Evolutionary conservation across 2,888 invertebrate species (phyloP).

Genomic region (Epirrita christyi): DNA sequence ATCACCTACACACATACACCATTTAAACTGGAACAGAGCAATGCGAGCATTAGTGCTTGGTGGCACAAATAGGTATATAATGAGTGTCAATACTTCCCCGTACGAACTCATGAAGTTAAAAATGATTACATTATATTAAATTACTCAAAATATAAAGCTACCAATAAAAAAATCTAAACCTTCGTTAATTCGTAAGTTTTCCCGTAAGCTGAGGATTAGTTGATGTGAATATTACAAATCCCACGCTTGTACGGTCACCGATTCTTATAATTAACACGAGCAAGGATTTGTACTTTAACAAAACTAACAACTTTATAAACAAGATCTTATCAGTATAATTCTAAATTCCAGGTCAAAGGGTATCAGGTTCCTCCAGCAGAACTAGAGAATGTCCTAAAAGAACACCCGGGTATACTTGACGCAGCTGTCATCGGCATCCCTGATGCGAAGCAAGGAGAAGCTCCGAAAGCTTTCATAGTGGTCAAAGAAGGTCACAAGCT

Average conservation of each 20-base stretch:
- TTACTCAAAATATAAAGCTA: too few relatives aligned
- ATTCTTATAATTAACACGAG: too few relatives aligned
- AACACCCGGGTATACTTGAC: conserved; percentile 89
- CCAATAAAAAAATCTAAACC: too few relatives aligned
- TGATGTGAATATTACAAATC: neutral
- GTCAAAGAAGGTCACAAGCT: conserved; percentile 71
- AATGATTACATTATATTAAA: too few relatives aligned
- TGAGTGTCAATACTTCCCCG: too few relatives aligned
- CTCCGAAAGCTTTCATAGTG: conserved; percentile 90
- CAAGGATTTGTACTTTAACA: neutral
- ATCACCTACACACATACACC: too few relatives aligned
- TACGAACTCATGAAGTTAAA: too few relatives aligned
- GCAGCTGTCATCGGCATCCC: conserved; percentile 92
- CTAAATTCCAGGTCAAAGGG: conserved; percentile 84
- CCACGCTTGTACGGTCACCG: neutral
- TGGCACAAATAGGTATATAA: too few relatives aligned
- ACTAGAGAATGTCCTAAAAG: conserved; percentile 89
- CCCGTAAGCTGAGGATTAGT: too few relatives aligned
- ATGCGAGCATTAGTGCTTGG: too few relatives aligned
- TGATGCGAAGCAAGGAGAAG: conserved; percentile 87
- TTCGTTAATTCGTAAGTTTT: too few relatives aligned
- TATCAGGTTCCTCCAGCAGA: conserved; percentile 95
- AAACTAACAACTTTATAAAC: neutral
- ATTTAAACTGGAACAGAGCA: too few relatives aligned
- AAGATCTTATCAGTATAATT: neutral